Evolutionary conservation across 2,888 invertebrate species (phyloP).

Genomic region (Bruchidius siliquastri): DNA sequence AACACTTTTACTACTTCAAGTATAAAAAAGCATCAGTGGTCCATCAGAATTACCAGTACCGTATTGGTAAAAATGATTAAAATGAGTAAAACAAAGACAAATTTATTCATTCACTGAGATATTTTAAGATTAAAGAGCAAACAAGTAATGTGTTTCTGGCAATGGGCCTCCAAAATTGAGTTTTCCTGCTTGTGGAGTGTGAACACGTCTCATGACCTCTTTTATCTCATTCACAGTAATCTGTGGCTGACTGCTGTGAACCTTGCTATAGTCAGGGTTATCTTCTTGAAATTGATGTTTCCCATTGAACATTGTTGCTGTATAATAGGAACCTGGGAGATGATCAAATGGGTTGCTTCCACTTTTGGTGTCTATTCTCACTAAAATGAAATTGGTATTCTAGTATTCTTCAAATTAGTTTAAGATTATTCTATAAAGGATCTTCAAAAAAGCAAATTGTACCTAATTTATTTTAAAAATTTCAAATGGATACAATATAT

Average conservation of each 20-base stretch:
- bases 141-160: constrained; percentile 39
- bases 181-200: constrained; percentile 56
- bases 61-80: no score
- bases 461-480: no score
- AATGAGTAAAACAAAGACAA: no score
- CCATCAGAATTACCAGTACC: no score
- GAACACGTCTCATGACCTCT: constrained; percentile 75
- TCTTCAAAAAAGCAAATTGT: no score
- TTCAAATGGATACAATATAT: no score
- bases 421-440: no score
- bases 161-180: constrained; percentile 49
- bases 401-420: no score
- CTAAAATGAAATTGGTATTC: constrained; percentile 34
- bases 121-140: constrained; percentile 36
- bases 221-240: constrained; percentile 77
- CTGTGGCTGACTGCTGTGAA: constrained; percentile 63
- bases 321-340: constrained; percentile 61
- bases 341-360: constrained; percentile 68
- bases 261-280: constrained; percentile 48
- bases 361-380: constrained; percentile 70
- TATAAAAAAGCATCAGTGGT: no score
- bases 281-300: constrained; percentile 47
- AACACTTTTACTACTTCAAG: no score
- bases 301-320: constrained; percentile 57
- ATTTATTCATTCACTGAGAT: background rate